A percentile compares a stretch with the other conserved stretches of the same genome.
phyloP scores from a whole-genome alignment of 2,797 vertebrate genomes.

The Eurystomus glaucurus region DNA sequence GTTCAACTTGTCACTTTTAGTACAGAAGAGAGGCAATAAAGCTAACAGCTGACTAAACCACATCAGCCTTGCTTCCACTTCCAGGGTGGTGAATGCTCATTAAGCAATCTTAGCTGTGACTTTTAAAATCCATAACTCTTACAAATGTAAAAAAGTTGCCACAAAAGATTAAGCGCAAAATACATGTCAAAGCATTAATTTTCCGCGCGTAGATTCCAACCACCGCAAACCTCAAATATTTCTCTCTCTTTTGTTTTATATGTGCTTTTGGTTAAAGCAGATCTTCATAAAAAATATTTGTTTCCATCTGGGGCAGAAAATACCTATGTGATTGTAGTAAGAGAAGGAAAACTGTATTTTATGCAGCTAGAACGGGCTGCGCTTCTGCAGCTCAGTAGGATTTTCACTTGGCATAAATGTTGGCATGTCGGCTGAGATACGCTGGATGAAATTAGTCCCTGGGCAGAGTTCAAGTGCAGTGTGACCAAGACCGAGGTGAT shows the following conservation, averaged over 20 bases:
- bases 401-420: not conserved
- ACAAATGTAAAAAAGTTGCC: conserved; percentile 88
- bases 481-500: fast-evolving
- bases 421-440: not conserved
- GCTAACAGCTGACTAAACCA: conserved; percentile 88
- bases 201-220: conserved; percentile 55
- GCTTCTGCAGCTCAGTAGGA: not conserved
- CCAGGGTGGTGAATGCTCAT: conserved; percentile 85
- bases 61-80: conserved; percentile 84
- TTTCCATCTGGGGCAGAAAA: conserved; percentile 74
- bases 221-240: conserved; percentile 70
- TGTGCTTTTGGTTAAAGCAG: conserved; percentile 66
- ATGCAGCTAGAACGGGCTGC: not conserved
- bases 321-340: conserved; percentile 4
- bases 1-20: conserved; percentile 90
- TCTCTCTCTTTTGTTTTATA: conserved; percentile 76
- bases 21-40: conserved; percentile 88
- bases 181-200: conserved; percentile 84
- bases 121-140: conserved; percentile 89
- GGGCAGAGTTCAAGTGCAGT: not conserved
- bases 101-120: conserved; percentile 88
- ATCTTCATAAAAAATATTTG: conserved; percentile 70
- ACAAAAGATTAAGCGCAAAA: conserved; percentile 85
- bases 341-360: not conserved
- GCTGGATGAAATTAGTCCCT: fast-evolving